Evolutionary conservation across 2,113 vertebrate genomes (phyloP).

Genomic region (Okapia johnstoni): DNA sequence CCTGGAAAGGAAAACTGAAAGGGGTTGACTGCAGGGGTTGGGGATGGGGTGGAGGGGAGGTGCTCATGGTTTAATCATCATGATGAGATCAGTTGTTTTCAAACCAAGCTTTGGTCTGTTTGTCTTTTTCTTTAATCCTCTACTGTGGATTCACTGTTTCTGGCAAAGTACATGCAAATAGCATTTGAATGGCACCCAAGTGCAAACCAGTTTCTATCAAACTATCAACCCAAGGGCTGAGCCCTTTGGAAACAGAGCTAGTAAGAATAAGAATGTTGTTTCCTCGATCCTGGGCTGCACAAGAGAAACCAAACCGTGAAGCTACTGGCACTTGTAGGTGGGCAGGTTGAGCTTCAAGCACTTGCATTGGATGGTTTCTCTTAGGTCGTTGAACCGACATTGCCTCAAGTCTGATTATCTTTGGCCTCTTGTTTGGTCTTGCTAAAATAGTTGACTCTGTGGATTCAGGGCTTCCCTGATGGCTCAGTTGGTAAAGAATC

Average conservation of each 20-base stretch:
- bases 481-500: not conserved
- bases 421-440: not conserved
- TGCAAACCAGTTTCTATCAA: not conserved
- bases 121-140: not conserved
- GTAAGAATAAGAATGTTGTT: not conserved
- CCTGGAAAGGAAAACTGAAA: no score
- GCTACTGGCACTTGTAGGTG: rapidly evolving
- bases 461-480: not conserved
- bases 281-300: not conserved
- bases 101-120: not conserved
- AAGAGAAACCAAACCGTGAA: no score
- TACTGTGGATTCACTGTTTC: not conserved
- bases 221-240: not conserved
- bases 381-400: not conserved
- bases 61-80: not conserved
- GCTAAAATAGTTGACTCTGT: not conserved
- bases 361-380: not conserved
- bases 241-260: not conserved
- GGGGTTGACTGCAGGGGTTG: not conserved
- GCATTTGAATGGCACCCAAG: no score
- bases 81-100: not conserved
- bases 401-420: not conserved
- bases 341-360: no score
- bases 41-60: not conserved
- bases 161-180: rapidly evolving